Evolutionary conservation across 2,113 vertebrate genomes (phyloP), one percentile per base, ranked within the genome.

Genomic region (Elaphurus davidianus): DNA sequence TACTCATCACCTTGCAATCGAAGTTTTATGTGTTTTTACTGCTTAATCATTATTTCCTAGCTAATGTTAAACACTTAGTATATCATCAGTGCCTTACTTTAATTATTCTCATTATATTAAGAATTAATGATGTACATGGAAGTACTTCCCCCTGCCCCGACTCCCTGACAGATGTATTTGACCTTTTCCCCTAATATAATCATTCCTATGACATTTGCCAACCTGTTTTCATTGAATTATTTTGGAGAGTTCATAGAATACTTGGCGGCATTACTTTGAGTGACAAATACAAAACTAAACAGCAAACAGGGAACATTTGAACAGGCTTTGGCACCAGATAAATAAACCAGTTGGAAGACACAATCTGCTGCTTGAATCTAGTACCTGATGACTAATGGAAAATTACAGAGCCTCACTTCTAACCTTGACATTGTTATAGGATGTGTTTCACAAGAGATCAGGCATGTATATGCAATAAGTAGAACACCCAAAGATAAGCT

Each of bases 361-460:
- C 67, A 93, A 33, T 94, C 27, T 95, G 54, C 45, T 92, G 36
- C 40, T 59, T 89, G 2, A 93, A 60, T 94, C 64, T 83, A 54
- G 27, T 87, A 86, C 30, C 81, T 40, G 81, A 50, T 91, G 76
- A 85, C 85, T 71, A 95, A 87, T 89, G 89, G 86, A 93, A 95
- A 98, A 97, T 92, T 97, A 91, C 85, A 91, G 43, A 45, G 47
- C 25, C 43, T 94, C 45, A 15, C 81, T 86, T 95, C 67, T 91
- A 86, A 90, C 60, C 62, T 93, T 95, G 88, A 94, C 85, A 83
- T 97, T 94, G 67, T 21, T 40, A 14, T n/a, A 55, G 87, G 57
- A 27, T n/a, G 50, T 96, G 59, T 95, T 98, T 98, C 83, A 86
- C 50, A 97, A 62, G 64, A 62, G 7, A 82, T 82, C n/a, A n/a